Evolutionary conservation across 2,797 vertebrate genomes (phyloP).

Genomic region (Gallinago nigripennis): DNA sequence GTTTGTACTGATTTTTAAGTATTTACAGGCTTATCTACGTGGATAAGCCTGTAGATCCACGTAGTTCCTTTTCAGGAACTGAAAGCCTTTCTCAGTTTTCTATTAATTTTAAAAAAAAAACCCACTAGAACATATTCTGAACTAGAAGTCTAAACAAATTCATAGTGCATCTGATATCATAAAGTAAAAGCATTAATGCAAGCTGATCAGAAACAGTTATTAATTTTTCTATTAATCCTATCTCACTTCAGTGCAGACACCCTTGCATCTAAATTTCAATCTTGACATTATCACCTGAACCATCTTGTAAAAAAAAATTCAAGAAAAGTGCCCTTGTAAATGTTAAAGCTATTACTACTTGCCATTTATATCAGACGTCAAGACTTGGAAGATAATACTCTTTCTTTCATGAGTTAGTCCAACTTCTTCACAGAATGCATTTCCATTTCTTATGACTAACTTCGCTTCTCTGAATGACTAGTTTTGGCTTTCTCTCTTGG

Average conservation of each 20-base stretch:
- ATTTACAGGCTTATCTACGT: not conserved
- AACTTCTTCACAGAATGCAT: not conserved
- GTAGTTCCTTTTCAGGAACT: too few relatives aligned
- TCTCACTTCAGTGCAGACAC: not conserved
- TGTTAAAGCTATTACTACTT: not conserved
- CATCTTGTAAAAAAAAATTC: not conserved
- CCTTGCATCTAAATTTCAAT: not conserved
- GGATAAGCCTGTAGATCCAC: too few relatives aligned
- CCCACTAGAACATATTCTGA: not conserved
- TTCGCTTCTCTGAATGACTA: not conserved
- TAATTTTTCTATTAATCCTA: not conserved
- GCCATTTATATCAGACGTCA: not conserved
- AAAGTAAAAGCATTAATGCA: not conserved
- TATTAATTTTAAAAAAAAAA: not conserved
- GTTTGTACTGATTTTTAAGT: not conserved
- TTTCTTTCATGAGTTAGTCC: not conserved
- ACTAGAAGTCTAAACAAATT: not conserved
- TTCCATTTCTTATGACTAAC: not conserved
- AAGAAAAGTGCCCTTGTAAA: not conserved
- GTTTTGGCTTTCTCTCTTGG: not conserved
- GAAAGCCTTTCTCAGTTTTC: not conserved
- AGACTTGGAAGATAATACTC: not conserved
- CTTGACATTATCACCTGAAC: not conserved
- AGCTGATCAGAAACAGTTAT: not conserved
- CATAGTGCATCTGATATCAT: not conserved